Percentiles rank a stretch among this genome's conserved stretches.
phyloP scores from a whole-genome alignment of 1,140 invertebrate genomes.

The Drosophila grimshawi region DNA sequence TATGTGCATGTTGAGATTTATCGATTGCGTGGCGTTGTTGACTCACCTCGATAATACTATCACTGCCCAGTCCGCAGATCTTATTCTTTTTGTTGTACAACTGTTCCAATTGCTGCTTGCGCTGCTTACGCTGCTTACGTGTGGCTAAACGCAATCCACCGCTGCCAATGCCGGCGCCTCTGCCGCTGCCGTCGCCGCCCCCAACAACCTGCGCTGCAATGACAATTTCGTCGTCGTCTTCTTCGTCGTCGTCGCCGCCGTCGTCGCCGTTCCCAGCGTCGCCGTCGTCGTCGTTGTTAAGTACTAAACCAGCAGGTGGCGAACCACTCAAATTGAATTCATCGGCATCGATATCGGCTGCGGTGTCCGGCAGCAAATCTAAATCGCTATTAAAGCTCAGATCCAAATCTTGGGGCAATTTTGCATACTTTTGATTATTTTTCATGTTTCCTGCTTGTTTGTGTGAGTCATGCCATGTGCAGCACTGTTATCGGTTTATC shows the following conservation, averaged over 20 bases:
- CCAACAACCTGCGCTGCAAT: constrained; percentile 56
- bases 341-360: constrained; percentile 67
- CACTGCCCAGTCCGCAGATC: constrained; percentile 74
- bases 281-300: constrained; percentile 50
- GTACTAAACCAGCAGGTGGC: constrained; percentile 55
- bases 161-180: constrained; percentile 8
- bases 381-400: constrained; percentile 80
- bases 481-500: constrained; percentile 39
- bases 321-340: constrained; percentile 64
- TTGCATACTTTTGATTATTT: constrained; percentile 82
- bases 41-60: constrained; percentile 79
- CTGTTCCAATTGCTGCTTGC: constrained; percentile 56
- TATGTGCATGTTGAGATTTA: neutral
- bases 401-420: constrained; percentile 83
- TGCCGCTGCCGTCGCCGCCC: constrained; percentile 21
- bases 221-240: constrained; percentile 70
- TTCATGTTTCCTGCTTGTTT: constrained; percentile 74
- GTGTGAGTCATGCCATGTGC: constrained; percentile 49
- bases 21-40: constrained; percentile 20
- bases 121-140: constrained; percentile 49
- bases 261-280: constrained; percentile 31
- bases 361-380: constrained; percentile 75
- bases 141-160: constrained; percentile 59
- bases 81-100: constrained; percentile 57
- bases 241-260: constrained; percentile 19